phyloP scores from a whole-genome alignment of 2,797 vertebrate genomes.

The Pristis pectinata region DNA sequence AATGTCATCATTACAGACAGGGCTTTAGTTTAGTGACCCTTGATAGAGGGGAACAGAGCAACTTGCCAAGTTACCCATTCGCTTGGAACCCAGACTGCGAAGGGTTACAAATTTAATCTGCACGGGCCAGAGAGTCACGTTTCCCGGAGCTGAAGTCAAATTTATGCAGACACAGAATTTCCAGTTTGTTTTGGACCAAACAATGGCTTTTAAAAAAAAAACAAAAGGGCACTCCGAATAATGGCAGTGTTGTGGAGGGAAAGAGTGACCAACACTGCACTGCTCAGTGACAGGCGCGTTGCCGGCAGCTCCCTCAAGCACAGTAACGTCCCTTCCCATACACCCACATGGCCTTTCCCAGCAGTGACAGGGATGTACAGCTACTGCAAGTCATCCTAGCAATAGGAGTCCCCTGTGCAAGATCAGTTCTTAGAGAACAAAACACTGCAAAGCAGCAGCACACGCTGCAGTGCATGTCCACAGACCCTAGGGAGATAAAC shows the following conservation, averaged over 20 bases:
- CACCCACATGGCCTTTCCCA: fast-evolving
- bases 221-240: background rate
- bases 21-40: no score
- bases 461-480: no score
- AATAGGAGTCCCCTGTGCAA: background rate
- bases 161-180: conserved; percentile 12
- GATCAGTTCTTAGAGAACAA: no score
- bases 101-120: background rate
- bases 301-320: background rate
- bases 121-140: background rate
- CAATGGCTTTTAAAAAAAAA: background rate
- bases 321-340: background rate
- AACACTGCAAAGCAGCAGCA: no score
- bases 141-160: conserved; percentile 28
- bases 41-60: no score
- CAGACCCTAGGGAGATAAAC: no score
- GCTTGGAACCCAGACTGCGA: background rate
- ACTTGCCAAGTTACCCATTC: background rate
- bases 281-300: background rate
- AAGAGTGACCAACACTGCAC: background rate
- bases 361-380: background rate
- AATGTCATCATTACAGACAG: no score
- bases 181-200: background rate
- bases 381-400: background rate
- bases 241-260: background rate